A percentile compares a stretch with the other conserved stretches of the same genome.
These are phyloP conservation scores for Pagetopsis macropterus DNA, from an alignment of 2,797 vertebrate species.

Conservation along the genomic window DNA sequence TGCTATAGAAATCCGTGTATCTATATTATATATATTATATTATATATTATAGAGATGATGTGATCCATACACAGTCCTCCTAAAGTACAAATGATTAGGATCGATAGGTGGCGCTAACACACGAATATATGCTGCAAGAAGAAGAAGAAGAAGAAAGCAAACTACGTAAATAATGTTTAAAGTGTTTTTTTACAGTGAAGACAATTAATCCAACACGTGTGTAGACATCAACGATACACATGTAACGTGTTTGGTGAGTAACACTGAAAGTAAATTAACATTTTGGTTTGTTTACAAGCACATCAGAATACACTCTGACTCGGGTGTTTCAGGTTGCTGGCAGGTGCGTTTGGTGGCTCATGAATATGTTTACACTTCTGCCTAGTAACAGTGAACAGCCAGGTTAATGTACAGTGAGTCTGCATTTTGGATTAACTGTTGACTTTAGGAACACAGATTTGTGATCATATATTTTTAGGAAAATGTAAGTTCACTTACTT, in stretches of 20 bases:
- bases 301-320: slow-evolving; percentile 4
- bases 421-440: not conserved
- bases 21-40: no score
- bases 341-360: slow-evolving; percentile 34
- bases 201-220: not conserved
- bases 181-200: not conserved
- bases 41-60: not conserved
- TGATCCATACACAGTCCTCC: not conserved
- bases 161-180: not conserved
- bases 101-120: not conserved
- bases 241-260: not conserved
- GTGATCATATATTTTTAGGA: not conserved
- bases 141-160: not conserved
- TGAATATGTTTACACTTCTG: slow-evolving; percentile 4
- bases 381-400: slow-evolving; percentile 7
- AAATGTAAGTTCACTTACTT: not conserved
- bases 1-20: no score
- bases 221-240: not conserved
- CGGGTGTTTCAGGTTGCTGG: slow-evolving; percentile 3
- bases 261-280: not conserved
- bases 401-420: not conserved
- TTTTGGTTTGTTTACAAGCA: not conserved
- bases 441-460: slow-evolving; percentile 3
- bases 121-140: not conserved
- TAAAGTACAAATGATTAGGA: not conserved